These are phyloP conservation scores for Atlantisia rogersi DNA, from an alignment of 2,113 vertebrate species.

Conservation along the genomic window DNA sequence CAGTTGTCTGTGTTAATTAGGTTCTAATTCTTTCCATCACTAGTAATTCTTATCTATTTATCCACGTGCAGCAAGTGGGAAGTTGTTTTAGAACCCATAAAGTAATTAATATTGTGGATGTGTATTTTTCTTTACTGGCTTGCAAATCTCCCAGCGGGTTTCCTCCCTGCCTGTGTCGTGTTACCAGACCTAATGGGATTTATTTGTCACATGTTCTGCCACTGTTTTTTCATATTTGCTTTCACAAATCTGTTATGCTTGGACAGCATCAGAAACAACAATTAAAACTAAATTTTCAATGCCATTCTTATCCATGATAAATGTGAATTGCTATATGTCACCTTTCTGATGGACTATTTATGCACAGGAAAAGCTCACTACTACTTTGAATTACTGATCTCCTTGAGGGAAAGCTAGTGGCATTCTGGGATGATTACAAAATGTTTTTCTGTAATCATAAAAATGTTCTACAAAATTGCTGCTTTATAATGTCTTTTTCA, in stretches of 20 bases:
- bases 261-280: conserved; percentile 34
- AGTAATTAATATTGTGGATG: conserved; percentile 57
- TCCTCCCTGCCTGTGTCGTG: background rate
- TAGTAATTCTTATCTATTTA: conserved; percentile 52
- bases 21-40: conserved; percentile 46
- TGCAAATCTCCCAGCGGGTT: conserved; percentile 37
- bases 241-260: conserved; percentile 57
- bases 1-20: conserved; percentile 54
- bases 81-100: conserved; percentile 36
- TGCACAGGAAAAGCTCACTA: conserved; percentile 31
- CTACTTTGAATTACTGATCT: conserved; percentile 57
- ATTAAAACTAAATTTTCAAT: conserved; percentile 24
- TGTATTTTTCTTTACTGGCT: conserved; percentile 47
- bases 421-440: conserved; percentile 30
- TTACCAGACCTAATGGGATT: conserved; percentile 45
- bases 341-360: conserved; percentile 44
- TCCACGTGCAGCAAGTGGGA: conserved; percentile 32
- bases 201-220: conserved; percentile 61
- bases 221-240: conserved; percentile 56
- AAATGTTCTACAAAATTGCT: conserved; percentile 27
- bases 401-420: conserved; percentile 15
- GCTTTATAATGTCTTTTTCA: conserved; percentile 40
- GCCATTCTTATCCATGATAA: conserved; percentile 29
- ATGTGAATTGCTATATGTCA: conserved; percentile 47
- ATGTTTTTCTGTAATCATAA: conserved; percentile 14